These are phyloP conservation scores for Mormyrus hasselquistii DNA, from an alignment of 2,797 vertebrate species.

Conservation along the genomic window DNA sequence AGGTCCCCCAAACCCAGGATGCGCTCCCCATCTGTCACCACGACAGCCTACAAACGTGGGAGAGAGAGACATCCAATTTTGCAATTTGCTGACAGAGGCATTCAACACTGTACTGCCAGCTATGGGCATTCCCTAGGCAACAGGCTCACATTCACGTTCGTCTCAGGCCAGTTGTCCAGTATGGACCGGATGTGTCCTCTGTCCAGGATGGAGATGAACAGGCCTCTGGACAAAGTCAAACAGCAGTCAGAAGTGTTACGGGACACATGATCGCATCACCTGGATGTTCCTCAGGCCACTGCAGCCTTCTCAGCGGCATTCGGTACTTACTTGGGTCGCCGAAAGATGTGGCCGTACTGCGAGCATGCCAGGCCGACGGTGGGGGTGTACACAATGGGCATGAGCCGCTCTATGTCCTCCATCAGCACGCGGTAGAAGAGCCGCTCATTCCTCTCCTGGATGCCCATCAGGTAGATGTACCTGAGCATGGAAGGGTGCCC, in stretches of 20 bases:
- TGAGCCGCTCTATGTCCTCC: slow-evolving; percentile 85
- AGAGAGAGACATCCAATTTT: not conserved
- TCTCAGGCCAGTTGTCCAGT: slow-evolving; percentile 95
- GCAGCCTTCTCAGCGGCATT: not conserved
- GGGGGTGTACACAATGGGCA: slow-evolving; percentile 98
- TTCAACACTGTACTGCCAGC: not conserved
- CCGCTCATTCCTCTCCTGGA: slow-evolving; percentile 93
- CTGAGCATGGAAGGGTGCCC: slow-evolving; percentile 47
- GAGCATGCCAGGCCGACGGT: slow-evolving; percentile 93
- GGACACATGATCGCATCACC: not conserved
- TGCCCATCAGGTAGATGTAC: slow-evolving; percentile 95
- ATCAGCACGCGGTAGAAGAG: slow-evolving; percentile 88
- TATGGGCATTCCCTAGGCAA: not conserved
- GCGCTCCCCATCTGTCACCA: slow-evolving; percentile 93
- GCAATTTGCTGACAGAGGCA: not conserved
- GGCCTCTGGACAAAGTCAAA: slow-evolving; percentile 65
- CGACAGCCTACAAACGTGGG: slow-evolving; percentile 73
- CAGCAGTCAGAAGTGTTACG: not conserved
- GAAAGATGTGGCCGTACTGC: slow-evolving; percentile 95
- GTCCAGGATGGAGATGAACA: slow-evolving; percentile 94
- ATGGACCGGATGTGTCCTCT: slow-evolving; percentile 88
- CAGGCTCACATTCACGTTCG: slow-evolving; percentile 76
- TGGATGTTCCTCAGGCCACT: not conserved
- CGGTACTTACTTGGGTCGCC: slow-evolving; percentile 85
- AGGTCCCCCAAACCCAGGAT: slow-evolving; percentile 94